Evolutionary conservation across 1,140 invertebrate species (phyloP), one percentile per base, ranked within the genome.

Genomic region (Drosophila tsacasi): DNA sequence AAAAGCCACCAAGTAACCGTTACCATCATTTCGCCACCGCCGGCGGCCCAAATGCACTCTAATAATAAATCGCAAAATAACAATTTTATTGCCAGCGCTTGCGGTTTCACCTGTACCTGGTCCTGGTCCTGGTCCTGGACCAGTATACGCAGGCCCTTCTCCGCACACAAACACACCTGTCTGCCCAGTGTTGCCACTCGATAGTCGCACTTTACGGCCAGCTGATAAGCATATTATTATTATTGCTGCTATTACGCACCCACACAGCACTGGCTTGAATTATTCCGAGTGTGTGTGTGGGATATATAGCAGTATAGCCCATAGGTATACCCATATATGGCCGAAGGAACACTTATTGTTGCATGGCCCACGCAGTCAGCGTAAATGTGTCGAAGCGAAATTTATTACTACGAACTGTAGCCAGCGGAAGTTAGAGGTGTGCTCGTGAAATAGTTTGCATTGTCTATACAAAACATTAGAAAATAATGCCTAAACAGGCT

Each of bases 1-100:
- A 47, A 73, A 73, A 71, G 52, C 67, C 69, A 60, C 27, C 46
- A 39, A 52, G 35, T 40, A 6, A 32, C 30, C 49, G 50, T 66
- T 23, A 21, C 27, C 68, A 69, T 32, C 68, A 69, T 47, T 72
- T 65, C 50, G 35, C 67, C 52, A 60, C 35, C 67, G 68, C 69
- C 68, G 52, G 77, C 76, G 71, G 73, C 84, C 84, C 84, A 89
- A 90, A 89, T 89, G 84, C 85, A 89, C 84, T 89, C 84, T 90
- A 89, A 89, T 86, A 86, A 86, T 89, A 89, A 89, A 89, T 89
- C 81, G 84, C 84, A 89, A 89, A 89, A 89, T 79, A 89, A 89
- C 84, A 83, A 89, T 89, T 89, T 89, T 89, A 89, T 89, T 83
- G 81, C 81, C 80, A 83, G 67, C 46, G 50, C 66, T 63, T 83